These are phyloP conservation scores for Glaucomys volans DNA, from an alignment of 2,113 vertebrate species.

Conservation along the genomic window DNA sequence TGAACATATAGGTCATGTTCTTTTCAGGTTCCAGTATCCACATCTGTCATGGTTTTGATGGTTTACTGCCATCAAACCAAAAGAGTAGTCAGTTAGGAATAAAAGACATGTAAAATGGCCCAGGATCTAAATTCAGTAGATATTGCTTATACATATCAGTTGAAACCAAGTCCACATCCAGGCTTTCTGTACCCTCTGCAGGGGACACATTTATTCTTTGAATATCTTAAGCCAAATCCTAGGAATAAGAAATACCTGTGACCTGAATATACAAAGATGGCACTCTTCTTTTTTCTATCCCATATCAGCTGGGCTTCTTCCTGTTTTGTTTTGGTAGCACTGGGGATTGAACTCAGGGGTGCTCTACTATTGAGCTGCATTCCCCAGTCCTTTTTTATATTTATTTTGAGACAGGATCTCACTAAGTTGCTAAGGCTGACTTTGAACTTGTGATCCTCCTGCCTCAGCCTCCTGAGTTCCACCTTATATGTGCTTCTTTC, in stretches of 20 bases:
- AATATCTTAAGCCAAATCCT: constrained; percentile 35
- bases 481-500: constrained; percentile 31
- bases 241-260: constrained; percentile 22
- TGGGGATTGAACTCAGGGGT: background rate
- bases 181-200: background rate
- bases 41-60: background rate
- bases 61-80: constrained; percentile 36
- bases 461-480: background rate
- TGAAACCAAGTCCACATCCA: background rate
- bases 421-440: background rate
- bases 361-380: background rate
- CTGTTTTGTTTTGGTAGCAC: background rate
- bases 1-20: background rate
- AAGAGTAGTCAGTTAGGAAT: constrained; percentile 20
- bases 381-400: background rate
- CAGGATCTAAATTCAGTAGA: constrained; percentile 34
- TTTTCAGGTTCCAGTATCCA: background rate
- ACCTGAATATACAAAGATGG: constrained; percentile 4
- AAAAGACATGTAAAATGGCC: background rate
- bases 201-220: background rate
- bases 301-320: constrained; percentile 4
- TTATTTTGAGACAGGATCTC: background rate
- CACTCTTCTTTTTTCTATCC: background rate
- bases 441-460: background rate
- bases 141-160: background rate